Percentiles rank a stretch among this genome's conserved stretches.
phyloP scores from a whole-genome alignment of 1,140 invertebrate species.

The Nomia melanderi region DNA sequence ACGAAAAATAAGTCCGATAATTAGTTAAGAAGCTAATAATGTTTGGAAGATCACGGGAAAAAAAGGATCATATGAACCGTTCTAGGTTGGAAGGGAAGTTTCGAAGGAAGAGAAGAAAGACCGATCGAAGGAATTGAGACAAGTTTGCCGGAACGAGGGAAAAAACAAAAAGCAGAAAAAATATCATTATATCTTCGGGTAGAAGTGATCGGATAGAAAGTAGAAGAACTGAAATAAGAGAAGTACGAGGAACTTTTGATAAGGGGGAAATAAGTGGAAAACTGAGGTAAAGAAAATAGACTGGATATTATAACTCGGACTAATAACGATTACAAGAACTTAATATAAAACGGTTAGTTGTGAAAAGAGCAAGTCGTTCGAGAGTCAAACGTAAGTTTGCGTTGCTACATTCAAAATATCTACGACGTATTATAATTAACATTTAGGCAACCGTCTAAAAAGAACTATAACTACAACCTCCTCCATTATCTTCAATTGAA shows the following conservation, averaged over 20 bases:
- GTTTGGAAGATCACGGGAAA: neutral
- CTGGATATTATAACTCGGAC: neutral
- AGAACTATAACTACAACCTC: no score
- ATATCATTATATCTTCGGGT: constrained; percentile 10
- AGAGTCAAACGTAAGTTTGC: no score
- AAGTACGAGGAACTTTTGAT: constrained; percentile 1
- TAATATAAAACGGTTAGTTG: no score
- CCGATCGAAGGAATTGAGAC: neutral
- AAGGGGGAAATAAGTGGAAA: neutral
- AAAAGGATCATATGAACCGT: constrained; percentile 30
- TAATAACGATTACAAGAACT: no score
- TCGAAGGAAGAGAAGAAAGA: neutral
- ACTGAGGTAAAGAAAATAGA: neutral
- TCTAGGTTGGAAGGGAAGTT: constrained; percentile 14
- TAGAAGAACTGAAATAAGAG: neutral
- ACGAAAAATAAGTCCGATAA: neutral
- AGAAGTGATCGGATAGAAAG: constrained; percentile 3
- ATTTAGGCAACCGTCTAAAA: no score
- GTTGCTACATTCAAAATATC: no score
- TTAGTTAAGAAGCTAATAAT: neutral
- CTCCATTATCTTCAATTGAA: no score
- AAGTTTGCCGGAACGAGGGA: neutral
- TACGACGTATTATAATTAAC: no score
- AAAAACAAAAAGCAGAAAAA: neutral
- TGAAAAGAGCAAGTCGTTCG: no score